Percentiles rank a stretch among this genome's conserved stretches.
Evolutionary conservation across 37 sponge, comb jelly and placozoan genomes (phyloP).

Genomic region (Chondrilla cf. caribensis): DNA sequence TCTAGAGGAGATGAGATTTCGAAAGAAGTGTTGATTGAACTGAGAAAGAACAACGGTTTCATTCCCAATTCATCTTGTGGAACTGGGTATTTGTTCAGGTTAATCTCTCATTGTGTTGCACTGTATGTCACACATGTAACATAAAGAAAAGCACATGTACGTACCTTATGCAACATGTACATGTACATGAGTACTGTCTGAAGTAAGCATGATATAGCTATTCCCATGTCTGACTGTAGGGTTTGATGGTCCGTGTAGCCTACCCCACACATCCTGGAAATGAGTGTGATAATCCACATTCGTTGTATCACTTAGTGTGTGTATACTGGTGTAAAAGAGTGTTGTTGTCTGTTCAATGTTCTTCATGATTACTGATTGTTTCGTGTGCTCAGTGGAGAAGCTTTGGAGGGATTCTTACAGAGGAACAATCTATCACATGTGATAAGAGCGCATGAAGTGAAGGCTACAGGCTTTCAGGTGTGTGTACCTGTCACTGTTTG

Average conservation of each 20-base stretch:
- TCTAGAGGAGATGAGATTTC: conserved; percentile 51
- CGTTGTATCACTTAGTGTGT: no score
- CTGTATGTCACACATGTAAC: no score
- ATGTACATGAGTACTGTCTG: not conserved
- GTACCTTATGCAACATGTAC: no score
- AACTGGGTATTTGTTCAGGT: conserved; percentile 94
- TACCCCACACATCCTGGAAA: no score
- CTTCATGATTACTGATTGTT: no score
- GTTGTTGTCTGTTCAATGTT: no score
- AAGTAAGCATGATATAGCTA: not conserved
- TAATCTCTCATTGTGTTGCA: no score
- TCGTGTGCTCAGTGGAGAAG: conserved; percentile 44
- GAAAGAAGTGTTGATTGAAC: conserved; percentile 29
- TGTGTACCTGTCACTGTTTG: not conserved
- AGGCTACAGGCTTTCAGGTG: conserved; percentile 89
- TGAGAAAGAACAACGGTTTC: conserved; percentile 65
- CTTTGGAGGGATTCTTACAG: conserved; percentile 68
- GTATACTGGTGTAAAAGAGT: no score
- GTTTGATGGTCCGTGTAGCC: no score
- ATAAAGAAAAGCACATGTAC: no score
- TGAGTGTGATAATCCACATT: no score
- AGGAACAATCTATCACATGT: conserved; percentile 84
- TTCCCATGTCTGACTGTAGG: no score
- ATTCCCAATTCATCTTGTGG: conserved; percentile 73
- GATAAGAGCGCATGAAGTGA: conserved; percentile 92